Evolutionary conservation across 2,113 vertebrate species (phyloP).

Genomic region (Nannospalax galili): DNA sequence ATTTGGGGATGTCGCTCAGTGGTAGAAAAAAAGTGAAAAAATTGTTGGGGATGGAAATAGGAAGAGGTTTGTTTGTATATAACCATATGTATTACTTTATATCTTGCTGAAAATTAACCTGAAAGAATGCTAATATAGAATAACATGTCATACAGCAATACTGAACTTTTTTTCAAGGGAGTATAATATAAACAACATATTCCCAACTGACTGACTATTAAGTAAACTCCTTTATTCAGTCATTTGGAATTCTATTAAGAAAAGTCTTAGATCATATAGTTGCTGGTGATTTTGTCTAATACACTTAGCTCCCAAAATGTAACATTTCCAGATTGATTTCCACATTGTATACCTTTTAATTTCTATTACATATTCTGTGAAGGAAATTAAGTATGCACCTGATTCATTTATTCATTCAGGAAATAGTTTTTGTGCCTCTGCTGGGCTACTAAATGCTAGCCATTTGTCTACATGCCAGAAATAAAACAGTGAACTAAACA

Average conservation of each 20-base stretch:
- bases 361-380: slow-evolving; percentile 12
- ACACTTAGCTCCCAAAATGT: background rate
- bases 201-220: slow-evolving; percentile 5
- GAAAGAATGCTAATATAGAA: background rate
- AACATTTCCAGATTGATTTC: slow-evolving; percentile 9
- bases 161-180: background rate
- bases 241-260: background rate
- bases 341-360: background rate
- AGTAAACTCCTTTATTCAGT: background rate
- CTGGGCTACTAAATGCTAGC: background rate
- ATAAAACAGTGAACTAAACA: slow-evolving; percentile 5
- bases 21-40: background rate
- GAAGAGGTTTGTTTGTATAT: background rate
- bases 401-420: background rate
- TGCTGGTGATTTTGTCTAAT: slow-evolving; percentile 3
- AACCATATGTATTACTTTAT: background rate
- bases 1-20: no score
- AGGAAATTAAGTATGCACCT: background rate
- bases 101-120: background rate
- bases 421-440: slow-evolving; percentile 33
- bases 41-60: background rate
- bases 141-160: background rate
- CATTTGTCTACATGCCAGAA: slow-evolving; percentile 1
- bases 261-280: background rate
- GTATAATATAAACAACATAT: background rate